Evolutionary conservation across 2,888 invertebrate genomes (phyloP), one percentile per base, ranked within the genome.

Genomic region (Microplitis manilae): DNA sequence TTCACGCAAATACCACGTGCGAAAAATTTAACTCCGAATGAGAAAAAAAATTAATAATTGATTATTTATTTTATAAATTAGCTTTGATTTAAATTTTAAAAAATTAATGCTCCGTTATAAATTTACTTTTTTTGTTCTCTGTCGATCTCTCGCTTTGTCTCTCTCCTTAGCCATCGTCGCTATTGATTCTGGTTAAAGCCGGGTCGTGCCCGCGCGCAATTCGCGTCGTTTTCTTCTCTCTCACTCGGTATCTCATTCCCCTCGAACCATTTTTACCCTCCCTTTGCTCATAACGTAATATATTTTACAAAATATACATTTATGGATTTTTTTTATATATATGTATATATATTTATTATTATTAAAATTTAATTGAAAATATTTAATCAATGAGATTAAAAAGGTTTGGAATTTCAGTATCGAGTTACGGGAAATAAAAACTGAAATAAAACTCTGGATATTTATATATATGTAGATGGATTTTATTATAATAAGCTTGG

Each of bases 151-250:
- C 65, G 59, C 75, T 73, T 77, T 73, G 69, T 74, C 70, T 74
- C 77, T 68, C 69, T 60, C 72, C 79, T 74, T 78, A 80, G 80
- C 81, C 82, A 81, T 84, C 85, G 86, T 84, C 85, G 87, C 88
- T 89, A 88, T 89, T 89, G 89, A 89, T 88, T 88, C 88, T 85
- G 86, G 87, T 86, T 84, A 83, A 82, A 82, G 81, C 84, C 84
- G 81, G 82, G 81, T 81, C 81, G 81, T 80, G 79, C 78, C 76
- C 79, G 79, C 75, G 79, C 77, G 77, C 79, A 68, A 68, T 75
- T 80, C 77, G 60, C 73, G 72, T 38, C 69, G 62, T 73, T 75
- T 69, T 85, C 84, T 84, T 83, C 83, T 83, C 80, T 82, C 83
- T 50, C 50, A 9, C 50, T 50, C 50, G 9, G 9, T 50, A 50